Percentiles rank a stretch among this genome's conserved stretches.
phyloP scores from a whole-genome alignment of 2,113 vertebrate species.

The Glaucidium brasilianum region DNA sequence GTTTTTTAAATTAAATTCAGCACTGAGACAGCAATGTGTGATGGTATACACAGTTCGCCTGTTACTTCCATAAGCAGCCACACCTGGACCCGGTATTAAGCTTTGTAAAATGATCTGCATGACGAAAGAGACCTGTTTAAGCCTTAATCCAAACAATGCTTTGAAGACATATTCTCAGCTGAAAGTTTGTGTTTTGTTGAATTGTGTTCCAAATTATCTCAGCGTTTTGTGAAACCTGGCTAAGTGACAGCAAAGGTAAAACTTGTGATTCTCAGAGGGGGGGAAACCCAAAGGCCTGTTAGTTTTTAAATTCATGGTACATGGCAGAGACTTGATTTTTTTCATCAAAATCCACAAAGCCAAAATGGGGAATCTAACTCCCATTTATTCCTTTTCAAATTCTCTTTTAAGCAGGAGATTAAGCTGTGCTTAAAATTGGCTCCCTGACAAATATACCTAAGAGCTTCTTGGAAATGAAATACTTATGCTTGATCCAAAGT shows the following conservation, averaged over 20 bases:
- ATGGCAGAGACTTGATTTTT: background rate
- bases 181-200: background rate
- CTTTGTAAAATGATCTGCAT: background rate
- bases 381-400: background rate
- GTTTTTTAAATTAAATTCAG: background rate
- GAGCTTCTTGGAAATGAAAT: conserved; percentile 1
- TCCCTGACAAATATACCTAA: background rate
- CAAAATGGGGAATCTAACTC: background rate
- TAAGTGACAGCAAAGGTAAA: background rate
- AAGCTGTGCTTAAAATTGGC: background rate
- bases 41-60: background rate
- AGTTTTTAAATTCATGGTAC: background rate
- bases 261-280: background rate
- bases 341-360: background rate
- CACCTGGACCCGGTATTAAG: background rate
- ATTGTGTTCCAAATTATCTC: background rate
- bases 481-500: background rate
- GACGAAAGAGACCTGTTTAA: background rate
- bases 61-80: background rate
- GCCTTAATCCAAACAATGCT: background rate
- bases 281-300: background rate
- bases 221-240: background rate
- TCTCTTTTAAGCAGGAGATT: background rate
- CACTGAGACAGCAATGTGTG: background rate
- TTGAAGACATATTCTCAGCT: background rate